Evolutionary conservation across 2,888 invertebrate species (phyloP).

Genomic region (Orchesella flavescens): DNA sequence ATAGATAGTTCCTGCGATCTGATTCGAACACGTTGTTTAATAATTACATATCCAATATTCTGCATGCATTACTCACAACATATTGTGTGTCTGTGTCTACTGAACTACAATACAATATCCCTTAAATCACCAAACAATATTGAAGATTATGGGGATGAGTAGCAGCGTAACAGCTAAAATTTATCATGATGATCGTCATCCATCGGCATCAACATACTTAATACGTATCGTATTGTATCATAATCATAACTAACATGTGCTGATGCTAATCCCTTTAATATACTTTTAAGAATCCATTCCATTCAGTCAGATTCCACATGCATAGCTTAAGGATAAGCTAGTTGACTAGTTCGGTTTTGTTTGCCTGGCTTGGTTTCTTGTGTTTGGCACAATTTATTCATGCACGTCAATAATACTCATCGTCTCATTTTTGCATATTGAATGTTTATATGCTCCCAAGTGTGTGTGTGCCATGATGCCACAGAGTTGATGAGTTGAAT

Average conservation of each 20-base stretch:
- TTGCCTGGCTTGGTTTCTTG: too few relatives aligned
- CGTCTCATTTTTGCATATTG: slow-evolving; percentile 3
- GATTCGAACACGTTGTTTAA: slow-evolving; percentile 11
- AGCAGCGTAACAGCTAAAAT: not conserved
- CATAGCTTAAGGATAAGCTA: slow-evolving; percentile 54
- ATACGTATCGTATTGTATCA: not conserved
- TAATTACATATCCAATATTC: not conserved
- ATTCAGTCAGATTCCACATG: too few relatives aligned
- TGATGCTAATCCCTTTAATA: not conserved
- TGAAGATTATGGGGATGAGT: slow-evolving; percentile 2
- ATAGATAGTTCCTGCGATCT: not conserved
- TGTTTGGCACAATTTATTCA: slow-evolving; percentile 28
- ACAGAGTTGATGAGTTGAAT: not conserved
- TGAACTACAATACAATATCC: slow-evolving; percentile 7
- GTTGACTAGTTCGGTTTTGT: slow-evolving; percentile 17
- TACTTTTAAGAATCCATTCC: not conserved
- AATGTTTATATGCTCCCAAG: slow-evolving; percentile 1
- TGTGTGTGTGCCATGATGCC: not conserved
- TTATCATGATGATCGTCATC: slow-evolving; percentile 5
- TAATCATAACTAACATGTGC: slow-evolving; percentile 17
- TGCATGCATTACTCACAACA: not conserved
- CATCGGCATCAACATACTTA: not conserved
- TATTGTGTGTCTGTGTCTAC: not conserved
- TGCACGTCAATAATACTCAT: slow-evolving; percentile 26
- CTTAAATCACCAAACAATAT: not conserved